Evolutionary conservation across 2,797 vertebrate species (phyloP).

Genomic region (Dicrostonyx torquatus): DNA sequence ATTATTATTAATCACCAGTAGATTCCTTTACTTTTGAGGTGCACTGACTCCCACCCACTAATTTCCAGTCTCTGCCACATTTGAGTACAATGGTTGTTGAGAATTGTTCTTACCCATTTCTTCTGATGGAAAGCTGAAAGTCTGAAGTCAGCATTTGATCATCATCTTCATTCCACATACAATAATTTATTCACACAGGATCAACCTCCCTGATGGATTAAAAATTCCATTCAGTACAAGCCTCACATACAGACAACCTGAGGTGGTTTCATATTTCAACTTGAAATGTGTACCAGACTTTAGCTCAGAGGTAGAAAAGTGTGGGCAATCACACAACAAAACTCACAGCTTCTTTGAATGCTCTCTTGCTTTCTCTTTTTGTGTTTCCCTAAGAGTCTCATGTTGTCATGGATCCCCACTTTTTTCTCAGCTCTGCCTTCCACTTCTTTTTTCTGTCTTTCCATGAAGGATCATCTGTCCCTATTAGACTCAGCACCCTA

Average conservation of each 20-base stretch:
- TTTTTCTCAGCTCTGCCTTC: neutral
- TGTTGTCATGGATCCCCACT: neutral
- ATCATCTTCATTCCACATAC: constrained; percentile 13
- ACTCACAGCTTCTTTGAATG: neutral
- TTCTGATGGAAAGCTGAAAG: neutral
- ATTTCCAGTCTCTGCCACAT: neutral
- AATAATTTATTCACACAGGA: constrained; percentile 10
- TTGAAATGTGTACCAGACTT: constrained; percentile 28
- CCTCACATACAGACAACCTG: neutral
- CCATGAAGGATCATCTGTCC: neutral
- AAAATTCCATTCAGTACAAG: constrained; percentile 13
- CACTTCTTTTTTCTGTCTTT: neutral
- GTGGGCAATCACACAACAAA: neutral
- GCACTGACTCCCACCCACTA: neutral
- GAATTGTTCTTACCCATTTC: constrained; percentile 1
- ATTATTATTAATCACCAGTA: constrained; percentile 33
- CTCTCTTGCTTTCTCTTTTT: constrained; percentile 5
- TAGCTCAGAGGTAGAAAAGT: neutral
- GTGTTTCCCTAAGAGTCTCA: neutral
- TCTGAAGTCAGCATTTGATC: constrained; percentile 17
- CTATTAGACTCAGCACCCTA: neutral
- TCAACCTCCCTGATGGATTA: neutral
- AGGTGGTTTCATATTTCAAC: constrained; percentile 44
- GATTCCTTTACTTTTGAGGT: constrained; percentile 32
- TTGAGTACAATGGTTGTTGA: neutral